A percentile compares a stretch with the other conserved stretches of the same genome.
These are phyloP conservation scores for Brevipalpus yothersi DNA, from an alignment of 1,140 invertebrate genomes.

Conservation along the genomic window DNA sequence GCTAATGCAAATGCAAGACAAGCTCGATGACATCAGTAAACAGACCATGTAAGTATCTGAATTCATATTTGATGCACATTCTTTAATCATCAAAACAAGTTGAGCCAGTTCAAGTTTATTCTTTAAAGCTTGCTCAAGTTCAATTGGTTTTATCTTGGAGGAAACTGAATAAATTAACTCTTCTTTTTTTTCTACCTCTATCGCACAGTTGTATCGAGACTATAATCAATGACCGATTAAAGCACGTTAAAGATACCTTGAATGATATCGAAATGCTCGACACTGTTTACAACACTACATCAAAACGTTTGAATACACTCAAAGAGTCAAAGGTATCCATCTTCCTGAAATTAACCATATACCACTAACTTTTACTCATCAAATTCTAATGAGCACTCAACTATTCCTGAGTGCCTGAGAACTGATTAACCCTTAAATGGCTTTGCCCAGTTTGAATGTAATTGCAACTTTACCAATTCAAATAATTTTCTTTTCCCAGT, in stretches of 20 bases:
- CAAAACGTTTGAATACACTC: conserved; percentile 40
- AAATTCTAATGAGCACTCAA: too few relatives aligned
- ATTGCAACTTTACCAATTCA: too few relatives aligned
- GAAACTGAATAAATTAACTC: background rate
- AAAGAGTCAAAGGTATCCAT: conserved; percentile 36
- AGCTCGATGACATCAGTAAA: conserved; percentile 33
- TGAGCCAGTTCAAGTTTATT: background rate
- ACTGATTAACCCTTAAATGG: too few relatives aligned
- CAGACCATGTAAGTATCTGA: conserved; percentile 21
- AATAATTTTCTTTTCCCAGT: background rate
- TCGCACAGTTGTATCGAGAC: conserved; percentile 57
- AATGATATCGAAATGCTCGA: conserved; percentile 71
- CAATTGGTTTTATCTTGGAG: background rate
- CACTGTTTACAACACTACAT: conserved; percentile 45
- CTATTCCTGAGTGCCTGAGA: too few relatives aligned
- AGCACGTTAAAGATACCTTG: conserved; percentile 46
- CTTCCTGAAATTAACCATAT: too few relatives aligned
- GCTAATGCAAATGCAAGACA: conserved; percentile 61
- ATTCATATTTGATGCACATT: conserved; percentile 8
- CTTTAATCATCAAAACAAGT: conserved; percentile 30
- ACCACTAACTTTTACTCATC: too few relatives aligned
- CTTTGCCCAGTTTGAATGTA: too few relatives aligned
- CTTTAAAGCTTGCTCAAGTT: background rate
- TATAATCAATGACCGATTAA: conserved; percentile 50
- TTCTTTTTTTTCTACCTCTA: conserved; percentile 11